Evolutionary conservation across 2,113 vertebrate species (phyloP), one percentile per base, ranked within the genome.

Genomic region (Balaeniceps rex): DNA sequence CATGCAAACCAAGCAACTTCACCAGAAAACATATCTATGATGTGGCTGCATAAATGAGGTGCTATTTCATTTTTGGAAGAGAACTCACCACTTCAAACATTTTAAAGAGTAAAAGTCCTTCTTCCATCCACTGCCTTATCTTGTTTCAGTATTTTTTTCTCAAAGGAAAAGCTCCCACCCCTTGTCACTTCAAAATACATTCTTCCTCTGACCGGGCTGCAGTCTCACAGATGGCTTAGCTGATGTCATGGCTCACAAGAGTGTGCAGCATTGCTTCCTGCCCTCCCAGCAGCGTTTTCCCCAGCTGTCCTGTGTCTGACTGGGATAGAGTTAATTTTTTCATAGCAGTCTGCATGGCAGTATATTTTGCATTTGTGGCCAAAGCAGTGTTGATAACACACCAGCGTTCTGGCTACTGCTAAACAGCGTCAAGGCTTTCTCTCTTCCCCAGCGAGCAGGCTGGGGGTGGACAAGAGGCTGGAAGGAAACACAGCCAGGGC

Each of bases 281-380:
- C 46, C 13, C 21, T 34, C 33, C 34, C 3, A 3, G 55, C 34
- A 31, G 55, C 2, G 12, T 17, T 6, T 26, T 28, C 51, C 51
- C 51, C 51, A 52, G 26, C 11, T 42, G 13, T 7, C 42, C 58
- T 25, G 34, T 17, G 10, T n/a, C 69, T 44, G 40, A 15, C 33
- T 49, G 42, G 11, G 40, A 47, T 5, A 7, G 21, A 33, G 34
- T 28, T 46, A 17, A 6, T 6, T 15, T 47, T n/a, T 21, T 9
- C 52, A 7, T 1, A 24, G n/a, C 24, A 36, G 18, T 4, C 19
- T 33, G 23, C 34, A 33, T 0, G 2, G 58, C 7, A 16, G 19
- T 4, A 12, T 14, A 12, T 28, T 65, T 19, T 25, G n/a, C 36
- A 13, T 57, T 5, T n/a, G 49, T 40, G 51, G 34, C 8, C 57